Conservation (phyloP, 2,888 invertebrate genomes). For the Cephus nigrinus region DNA sequence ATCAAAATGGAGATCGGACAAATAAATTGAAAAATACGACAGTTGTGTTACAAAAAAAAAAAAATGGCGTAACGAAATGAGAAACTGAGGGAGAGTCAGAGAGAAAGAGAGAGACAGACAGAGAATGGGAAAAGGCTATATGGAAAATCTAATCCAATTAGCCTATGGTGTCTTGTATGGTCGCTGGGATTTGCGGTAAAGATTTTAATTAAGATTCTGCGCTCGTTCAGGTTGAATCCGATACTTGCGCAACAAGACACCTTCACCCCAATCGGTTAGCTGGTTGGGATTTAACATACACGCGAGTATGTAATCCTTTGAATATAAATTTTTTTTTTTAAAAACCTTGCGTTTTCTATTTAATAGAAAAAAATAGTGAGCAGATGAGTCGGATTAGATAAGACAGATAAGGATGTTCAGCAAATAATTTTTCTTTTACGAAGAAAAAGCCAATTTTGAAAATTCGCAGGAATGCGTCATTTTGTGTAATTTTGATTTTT, state of each 20-base stretch:
- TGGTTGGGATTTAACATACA: no score
- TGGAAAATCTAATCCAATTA: constrained; percentile 52
- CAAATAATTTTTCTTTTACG: neutral
- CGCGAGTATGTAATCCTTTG: no score
- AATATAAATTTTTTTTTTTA: no score
- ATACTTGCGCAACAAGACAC: no score
- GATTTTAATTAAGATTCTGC: constrained; percentile 56
- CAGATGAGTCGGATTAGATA: no score
- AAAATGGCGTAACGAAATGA: neutral
- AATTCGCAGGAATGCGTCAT: no score
- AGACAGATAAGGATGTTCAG: neutral
- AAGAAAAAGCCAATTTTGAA: neutral
- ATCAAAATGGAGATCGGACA: neutral
- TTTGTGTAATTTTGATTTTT: no score
- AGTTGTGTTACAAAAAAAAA: neutral
- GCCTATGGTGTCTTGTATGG: constrained; percentile 44
- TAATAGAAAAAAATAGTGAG: no score
- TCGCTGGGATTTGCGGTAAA: constrained; percentile 44
- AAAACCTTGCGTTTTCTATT: no score
- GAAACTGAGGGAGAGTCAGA: neutral
- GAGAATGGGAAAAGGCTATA: constrained; percentile 24
- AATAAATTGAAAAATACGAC: neutral
- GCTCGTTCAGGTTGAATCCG: no score
- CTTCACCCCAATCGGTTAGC: no score
- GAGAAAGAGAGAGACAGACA: constrained; percentile 14